Conservation (phyloP, 2,797 vertebrate species). For the Danionella dracula region DNA sequence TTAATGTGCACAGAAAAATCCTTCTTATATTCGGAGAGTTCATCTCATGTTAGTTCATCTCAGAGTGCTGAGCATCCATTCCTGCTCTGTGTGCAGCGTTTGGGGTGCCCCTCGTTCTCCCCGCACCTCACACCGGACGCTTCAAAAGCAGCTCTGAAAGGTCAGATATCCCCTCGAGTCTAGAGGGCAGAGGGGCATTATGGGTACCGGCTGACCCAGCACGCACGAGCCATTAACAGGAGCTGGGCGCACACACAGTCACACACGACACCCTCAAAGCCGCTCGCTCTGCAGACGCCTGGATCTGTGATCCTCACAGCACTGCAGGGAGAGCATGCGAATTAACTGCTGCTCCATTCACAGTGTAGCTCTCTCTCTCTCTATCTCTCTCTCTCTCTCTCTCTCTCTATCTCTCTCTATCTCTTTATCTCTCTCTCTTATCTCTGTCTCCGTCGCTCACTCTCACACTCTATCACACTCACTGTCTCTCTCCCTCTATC, state of each 20-base stretch:
- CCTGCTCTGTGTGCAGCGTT: too few relatives aligned
- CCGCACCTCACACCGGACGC: slow-evolving; percentile 71
- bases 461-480: too few relatives aligned
- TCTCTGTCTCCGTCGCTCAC: too few relatives aligned
- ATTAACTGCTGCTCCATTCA: slow-evolving; percentile 25
- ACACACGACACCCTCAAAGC: slow-evolving; percentile 23
- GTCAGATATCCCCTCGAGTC: slow-evolving; percentile 81
- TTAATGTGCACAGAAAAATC: too few relatives aligned
- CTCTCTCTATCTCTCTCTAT: too few relatives aligned
- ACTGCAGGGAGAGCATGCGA: slow-evolving; percentile 16
- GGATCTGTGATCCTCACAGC: slow-evolving; percentile 1
- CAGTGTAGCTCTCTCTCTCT: background rate
- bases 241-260: slow-evolving; percentile 29
- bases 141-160: slow-evolving; percentile 87
- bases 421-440: too few relatives aligned
- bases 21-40: too few relatives aligned
- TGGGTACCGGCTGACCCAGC: slow-evolving; percentile 38
- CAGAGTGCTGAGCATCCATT: too few relatives aligned
- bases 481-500: too few relatives aligned
- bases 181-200: slow-evolving; percentile 59
- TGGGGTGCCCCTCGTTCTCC: slow-evolving; percentile 64
- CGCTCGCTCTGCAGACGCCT: slow-evolving; percentile 32
- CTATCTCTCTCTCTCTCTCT: too few relatives aligned
- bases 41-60: too few relatives aligned
- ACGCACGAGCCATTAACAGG: slow-evolving; percentile 32